Evolutionary conservation across 1,140 invertebrate species (phyloP).

Genomic region (Seison nebaliae): DNA sequence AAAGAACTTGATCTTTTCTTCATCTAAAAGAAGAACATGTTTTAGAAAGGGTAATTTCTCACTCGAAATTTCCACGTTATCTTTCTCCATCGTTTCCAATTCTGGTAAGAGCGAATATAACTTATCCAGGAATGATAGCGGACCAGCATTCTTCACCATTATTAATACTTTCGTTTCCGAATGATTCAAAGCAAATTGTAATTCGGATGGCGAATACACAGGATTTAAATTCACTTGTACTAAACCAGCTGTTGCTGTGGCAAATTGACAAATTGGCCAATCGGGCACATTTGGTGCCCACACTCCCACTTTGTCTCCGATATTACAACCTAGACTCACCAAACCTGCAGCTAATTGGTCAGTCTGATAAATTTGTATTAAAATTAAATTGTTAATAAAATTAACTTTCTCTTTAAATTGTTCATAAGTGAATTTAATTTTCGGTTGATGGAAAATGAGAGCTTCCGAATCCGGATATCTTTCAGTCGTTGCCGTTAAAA

Average conservation of each 20-base stretch:
- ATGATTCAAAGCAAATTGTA: conserved; percentile 51
- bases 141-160: conserved; percentile 37
- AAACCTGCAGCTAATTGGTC: conserved; percentile 54
- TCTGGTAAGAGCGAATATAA: conserved; percentile 31
- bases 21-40: conserved; percentile 21
- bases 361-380: conserved; percentile 31
- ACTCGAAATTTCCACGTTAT: conserved; percentile 16
- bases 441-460: too few relatives aligned
- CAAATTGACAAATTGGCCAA: conserved; percentile 52
- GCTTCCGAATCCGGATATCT: too few relatives aligned
- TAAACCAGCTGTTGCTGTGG: conserved; percentile 48
- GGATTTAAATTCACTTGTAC: conserved; percentile 62
- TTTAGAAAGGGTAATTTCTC: conserved; percentile 23
- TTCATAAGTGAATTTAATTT: too few relatives aligned
- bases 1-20: conserved; percentile 19
- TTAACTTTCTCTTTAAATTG: background rate
- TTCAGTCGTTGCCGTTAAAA: too few relatives aligned
- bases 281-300: conserved; percentile 58
- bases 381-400: background rate
- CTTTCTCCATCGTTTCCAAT: conserved; percentile 16
- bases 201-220: conserved; percentile 43
- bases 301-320: conserved; percentile 54
- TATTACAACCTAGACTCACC: conserved; percentile 42
- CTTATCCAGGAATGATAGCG: conserved; percentile 44
- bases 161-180: conserved; percentile 45